Evolutionary conservation across 92 coral and sea anemone species (phyloP), one percentile per base, ranked within the genome.

Genomic region (Epizoanthus fatuus): DNA sequence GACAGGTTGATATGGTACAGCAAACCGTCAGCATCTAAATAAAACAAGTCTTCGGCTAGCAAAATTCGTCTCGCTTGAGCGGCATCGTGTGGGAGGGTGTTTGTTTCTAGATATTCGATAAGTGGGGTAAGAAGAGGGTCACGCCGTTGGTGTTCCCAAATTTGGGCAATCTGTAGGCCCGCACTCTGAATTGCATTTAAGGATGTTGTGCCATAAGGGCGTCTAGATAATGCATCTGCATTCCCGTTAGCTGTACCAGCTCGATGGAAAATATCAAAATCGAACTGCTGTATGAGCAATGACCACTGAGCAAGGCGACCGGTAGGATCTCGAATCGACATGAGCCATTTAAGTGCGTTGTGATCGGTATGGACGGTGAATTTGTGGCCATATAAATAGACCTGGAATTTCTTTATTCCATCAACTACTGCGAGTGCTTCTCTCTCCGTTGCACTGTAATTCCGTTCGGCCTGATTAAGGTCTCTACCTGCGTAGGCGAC

Each of bases 91-190:
- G 88, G 85, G 5, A 85, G 19, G 0, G 37, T 51, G 6, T 42
- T 58, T 8, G 75, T 39, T 60, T 85, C 55, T 14, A 81, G 10
- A 7, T 72, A 49, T 11, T 11, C 53, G 11, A 49, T 47, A 47
- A 47, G 52, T 7, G 52, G 52, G 52, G 52, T 63, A 4, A 91
- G 13, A 2, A 58, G 75, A 2, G 84, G 70, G 49, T 88, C 87
- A 5, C 72, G 55, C 3, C 87, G 83, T 82, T 93, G 91, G 29
- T 53, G 39, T 5, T 58, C 74, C 17, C 3, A 38, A 35, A 86
- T 60, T 2, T 54, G 51, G 1, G 35, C 37, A 13, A 54, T 14
- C 44, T 81, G 80, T 1, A 87, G 14, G 9, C 88, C 91, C 6
- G 90, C 56, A 25, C 38, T 40, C 52, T 47, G 52, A 7, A 47